Base-by-base conservation (phyloP, 2,888 invertebrate species). In the Rhagophthalmus giganteus region DNA sequence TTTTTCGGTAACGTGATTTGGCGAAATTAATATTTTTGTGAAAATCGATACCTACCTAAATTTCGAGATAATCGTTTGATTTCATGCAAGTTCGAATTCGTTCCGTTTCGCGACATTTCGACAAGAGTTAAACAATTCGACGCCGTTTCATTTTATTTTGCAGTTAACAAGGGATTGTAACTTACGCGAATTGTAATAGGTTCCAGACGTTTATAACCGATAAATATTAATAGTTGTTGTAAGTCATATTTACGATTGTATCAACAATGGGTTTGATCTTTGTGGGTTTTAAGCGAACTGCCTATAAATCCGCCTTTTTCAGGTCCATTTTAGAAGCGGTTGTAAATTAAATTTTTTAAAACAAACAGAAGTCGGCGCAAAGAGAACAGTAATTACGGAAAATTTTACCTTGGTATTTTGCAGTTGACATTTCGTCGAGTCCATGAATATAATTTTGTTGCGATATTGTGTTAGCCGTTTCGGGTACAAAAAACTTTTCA, bases 381-480 rank as follows among this genome's bases (percentile, higher is more conserved):
- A 10, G 20, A 37, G 11, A 10, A 25, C 20, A 37, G n/a, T n/a
- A n/a, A n/a, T n/a, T n/a, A n/a, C n/a, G n/a, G 32, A 39, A 35
- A 40, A 40, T 45, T 45, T 65, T 65, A 66, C 64, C 66, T 65
- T 62, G 55, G 56, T 46, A 49, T 51, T 52, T 56, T 57, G 57
- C 53, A 33, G 54, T 54, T 58, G 59, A 56, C 65, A 65, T 64
- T 55, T 57, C 60, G 51, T 54, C 54, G 60, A 57, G 59, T 64
- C 66, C 66, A 66, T 66, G 56, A 54, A 58, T 58, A 44, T 13
- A 47, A 51, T 55, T 59, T 54, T 30, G 40, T n/a, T n/a, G n/a
- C n/a, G 38, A 35, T 49, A 44, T 32, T 45, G 40, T 49, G 38
- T 50, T 54, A 52, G 59, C 54, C 58, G 60, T 55, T 46, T 48